Evolutionary conservation across 2,113 vertebrate species (phyloP).

Genomic region (Anhinga anhinga): DNA sequence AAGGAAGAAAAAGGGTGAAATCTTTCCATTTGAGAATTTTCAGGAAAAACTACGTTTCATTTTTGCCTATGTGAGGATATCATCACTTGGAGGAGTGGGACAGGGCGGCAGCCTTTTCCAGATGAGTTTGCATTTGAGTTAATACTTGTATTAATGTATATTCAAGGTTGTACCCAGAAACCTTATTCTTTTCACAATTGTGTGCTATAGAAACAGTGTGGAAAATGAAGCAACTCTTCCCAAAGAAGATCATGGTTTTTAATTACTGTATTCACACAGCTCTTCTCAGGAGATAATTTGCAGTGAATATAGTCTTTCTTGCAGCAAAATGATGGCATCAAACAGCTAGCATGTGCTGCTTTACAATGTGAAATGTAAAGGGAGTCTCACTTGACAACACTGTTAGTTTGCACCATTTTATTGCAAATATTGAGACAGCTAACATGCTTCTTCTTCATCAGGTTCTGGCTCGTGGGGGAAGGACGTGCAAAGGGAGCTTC

Average conservation of each 20-base stretch:
- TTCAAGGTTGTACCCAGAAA: background rate
- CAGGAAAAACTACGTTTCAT: background rate
- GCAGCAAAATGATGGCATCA: background rate
- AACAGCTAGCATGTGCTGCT: background rate
- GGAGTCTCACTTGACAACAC: background rate
- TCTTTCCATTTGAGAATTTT: background rate
- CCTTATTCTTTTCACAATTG: background rate
- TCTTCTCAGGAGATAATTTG: background rate
- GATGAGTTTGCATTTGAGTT: background rate
- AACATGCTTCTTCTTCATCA: fast-evolving
- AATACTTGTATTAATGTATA: background rate
- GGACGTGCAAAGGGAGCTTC: background rate
- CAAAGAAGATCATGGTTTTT: background rate
- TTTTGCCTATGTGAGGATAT: background rate
- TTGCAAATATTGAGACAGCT: background rate
- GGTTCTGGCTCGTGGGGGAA: background rate
- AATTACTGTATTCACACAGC: background rate
- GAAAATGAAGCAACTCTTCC: background rate
- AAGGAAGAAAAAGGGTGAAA: background rate
- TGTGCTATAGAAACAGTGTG: background rate
- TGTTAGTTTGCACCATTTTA: background rate
- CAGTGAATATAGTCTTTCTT: background rate
- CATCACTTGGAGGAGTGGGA: background rate
- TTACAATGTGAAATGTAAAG: background rate
- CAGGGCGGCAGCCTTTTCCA: background rate